Evolutionary conservation across 2,113 vertebrate species (phyloP).

Genomic region (Malurus elegans): DNA sequence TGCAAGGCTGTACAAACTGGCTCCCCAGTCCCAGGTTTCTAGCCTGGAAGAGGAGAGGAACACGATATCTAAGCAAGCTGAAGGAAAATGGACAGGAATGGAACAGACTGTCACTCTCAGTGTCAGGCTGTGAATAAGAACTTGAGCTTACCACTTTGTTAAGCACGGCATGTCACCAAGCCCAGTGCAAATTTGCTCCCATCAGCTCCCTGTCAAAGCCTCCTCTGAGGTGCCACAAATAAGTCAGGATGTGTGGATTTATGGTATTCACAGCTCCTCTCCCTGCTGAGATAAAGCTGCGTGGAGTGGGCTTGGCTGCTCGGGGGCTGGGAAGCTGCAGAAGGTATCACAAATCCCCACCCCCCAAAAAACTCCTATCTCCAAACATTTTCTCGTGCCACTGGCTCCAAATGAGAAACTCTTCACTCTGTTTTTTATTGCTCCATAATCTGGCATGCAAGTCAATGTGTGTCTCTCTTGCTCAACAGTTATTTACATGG

Average conservation of each 20-base stretch:
- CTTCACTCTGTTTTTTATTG: not conserved
- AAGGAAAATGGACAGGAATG: not conserved
- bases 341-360: not conserved
- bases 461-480: not conserved
- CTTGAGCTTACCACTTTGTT: not conserved
- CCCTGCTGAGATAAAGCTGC: not conserved
- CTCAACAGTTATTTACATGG: not conserved
- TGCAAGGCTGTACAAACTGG: not conserved
- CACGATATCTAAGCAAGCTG: not conserved
- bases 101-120: not conserved
- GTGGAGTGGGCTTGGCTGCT: not conserved
- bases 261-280: not conserved
- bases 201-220: not conserved
- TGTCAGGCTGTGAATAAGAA: not conserved
- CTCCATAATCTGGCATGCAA: not conserved
- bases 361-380: not conserved
- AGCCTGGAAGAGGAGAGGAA: not conserved
- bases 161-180: not conserved
- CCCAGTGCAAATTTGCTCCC: not conserved
- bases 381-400: not conserved
- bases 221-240: not conserved
- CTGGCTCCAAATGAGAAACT: not conserved
- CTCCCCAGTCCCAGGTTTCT: not conserved
- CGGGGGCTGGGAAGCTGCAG: not conserved
- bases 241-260: not conserved